A percentile compares a stretch with the other conserved stretches of the same genome.
These are phyloP conservation scores for Poeciliopsis turrubarensis DNA, from an alignment of 2,113 vertebrate genomes.

Conservation along the genomic window DNA sequence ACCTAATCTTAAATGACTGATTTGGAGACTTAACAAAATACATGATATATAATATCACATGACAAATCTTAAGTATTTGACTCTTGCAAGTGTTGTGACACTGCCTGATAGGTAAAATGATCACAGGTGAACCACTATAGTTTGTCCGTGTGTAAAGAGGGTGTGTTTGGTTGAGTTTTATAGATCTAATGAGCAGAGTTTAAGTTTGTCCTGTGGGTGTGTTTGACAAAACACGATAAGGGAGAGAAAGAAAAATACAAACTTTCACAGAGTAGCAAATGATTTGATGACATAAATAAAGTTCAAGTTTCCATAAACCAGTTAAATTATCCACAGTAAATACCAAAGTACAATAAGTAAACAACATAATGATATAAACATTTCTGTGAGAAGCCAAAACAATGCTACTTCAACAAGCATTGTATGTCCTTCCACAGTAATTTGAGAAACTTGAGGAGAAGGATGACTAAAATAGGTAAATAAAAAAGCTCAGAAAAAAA, in stretches of 20 bases:
- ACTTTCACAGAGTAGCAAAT: not conserved
- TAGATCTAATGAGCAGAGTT: not conserved
- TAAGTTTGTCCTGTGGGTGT: conserved; percentile 38
- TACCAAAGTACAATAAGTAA: not conserved
- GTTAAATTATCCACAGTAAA: too few species aligned
- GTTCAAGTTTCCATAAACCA: not conserved
- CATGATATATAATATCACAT: not conserved
- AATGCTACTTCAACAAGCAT: not conserved
- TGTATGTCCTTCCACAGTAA: not conserved
- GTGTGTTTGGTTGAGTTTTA: conserved; percentile 23
- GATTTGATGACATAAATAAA: not conserved
- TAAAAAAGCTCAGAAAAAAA: not conserved
- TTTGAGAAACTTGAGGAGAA: not conserved
- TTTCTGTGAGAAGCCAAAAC: not conserved
- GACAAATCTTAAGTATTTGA: not conserved
- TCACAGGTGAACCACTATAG: not conserved
- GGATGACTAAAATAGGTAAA: not conserved
- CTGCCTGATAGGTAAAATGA: not conserved
- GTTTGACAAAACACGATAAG: not conserved
- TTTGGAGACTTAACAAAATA: not conserved
- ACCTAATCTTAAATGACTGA: not conserved
- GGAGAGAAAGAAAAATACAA: not conserved
- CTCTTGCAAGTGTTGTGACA: not conserved
- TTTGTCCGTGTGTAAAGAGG: not conserved
- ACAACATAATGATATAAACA: not conserved